Evolutionary conservation across 2,888 invertebrate species (phyloP).

Genomic region (Acanthococcus lagerstroemiae): DNA sequence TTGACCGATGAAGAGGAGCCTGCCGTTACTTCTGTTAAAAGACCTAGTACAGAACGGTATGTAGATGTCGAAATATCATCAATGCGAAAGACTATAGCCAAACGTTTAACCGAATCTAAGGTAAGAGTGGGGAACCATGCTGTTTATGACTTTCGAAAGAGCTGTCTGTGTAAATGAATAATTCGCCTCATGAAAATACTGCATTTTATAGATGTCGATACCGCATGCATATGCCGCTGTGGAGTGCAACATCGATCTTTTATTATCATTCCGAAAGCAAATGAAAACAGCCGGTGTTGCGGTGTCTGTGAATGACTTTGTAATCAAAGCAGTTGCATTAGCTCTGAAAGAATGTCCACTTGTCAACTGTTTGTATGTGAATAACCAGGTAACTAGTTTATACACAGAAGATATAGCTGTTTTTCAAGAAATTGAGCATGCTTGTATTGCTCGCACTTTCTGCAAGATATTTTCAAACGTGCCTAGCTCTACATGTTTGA

Average conservation of each 20-base stretch:
- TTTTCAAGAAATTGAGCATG: too few relatives aligned
- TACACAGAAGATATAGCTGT: neutral
- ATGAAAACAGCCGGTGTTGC: constrained; percentile 47
- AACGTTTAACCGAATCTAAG: constrained; percentile 54
- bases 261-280: constrained; percentile 46
- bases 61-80: constrained; percentile 50
- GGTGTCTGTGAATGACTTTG: constrained; percentile 56
- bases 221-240: constrained; percentile 57
- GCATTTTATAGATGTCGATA: constrained; percentile 47
- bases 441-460: too few relatives aligned
- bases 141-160: neutral
- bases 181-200: neutral
- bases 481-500: too few relatives aligned
- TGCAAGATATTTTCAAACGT: too few relatives aligned
- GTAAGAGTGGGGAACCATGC: constrained; percentile 37
- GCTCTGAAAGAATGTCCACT: constrained; percentile 48
- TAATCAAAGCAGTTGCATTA: constrained; percentile 54
- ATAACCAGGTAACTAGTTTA: constrained; percentile 42
- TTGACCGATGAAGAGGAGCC: constrained; percentile 32
- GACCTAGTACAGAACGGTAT: constrained; percentile 39
- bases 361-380: constrained; percentile 45
- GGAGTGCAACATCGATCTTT: constrained; percentile 47
- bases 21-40: constrained; percentile 29
- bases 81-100: constrained; percentile 54
- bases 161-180: neutral